Evolutionary conservation across 2,888 invertebrate genomes (phyloP), one percentile per base, ranked within the genome.

Genomic region (Xiphydria camelus): DNA sequence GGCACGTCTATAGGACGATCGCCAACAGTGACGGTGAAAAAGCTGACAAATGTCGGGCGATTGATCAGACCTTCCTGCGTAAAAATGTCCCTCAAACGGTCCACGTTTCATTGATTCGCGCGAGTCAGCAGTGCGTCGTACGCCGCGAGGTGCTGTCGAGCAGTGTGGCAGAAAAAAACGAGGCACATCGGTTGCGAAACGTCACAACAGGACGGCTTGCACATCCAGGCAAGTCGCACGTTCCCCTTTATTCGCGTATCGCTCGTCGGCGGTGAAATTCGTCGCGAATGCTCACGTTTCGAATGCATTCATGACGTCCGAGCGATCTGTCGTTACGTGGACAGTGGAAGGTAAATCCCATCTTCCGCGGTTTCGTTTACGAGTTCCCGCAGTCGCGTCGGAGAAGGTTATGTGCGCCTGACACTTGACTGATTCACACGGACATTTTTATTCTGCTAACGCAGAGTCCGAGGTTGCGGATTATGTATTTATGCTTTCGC

Each of bases 111-210:
- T 39, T 39, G 25, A 54, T 47, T 47, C 56, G 46, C 53, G 46
- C 47, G 52, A 45, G 45, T 43, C 38, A 41, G 20, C n/a, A n/a
- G n/a, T n/a, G n/a, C 41, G 38, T 46, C 36, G 53, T 47, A 49
- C 44, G 51, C 15, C 15, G 9, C 43, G 53, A 45, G 46, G 39
- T 42, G 31, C 18, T 38, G 36, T 37, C 25, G 21, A 47, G 41
- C 45, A 33, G 17, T 36, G 42, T 36, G 47, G 39, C 44, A 32
- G 22, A 18, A 23, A 32, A 32, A 23, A 35, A 12, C 15, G 34
- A 44, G 35, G 23, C 25, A 39, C 49, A 54, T 58, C 59, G 58
- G 61, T 68, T 65, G 63, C 57, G 61, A 67, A 68, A 63, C 61
- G 59, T 68, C 67, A 63, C 49, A 58, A 47, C 50, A 52, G 44